Conservation (phyloP, 2,113 vertebrate genomes). For the Mirounga angustirostris region DNA sequence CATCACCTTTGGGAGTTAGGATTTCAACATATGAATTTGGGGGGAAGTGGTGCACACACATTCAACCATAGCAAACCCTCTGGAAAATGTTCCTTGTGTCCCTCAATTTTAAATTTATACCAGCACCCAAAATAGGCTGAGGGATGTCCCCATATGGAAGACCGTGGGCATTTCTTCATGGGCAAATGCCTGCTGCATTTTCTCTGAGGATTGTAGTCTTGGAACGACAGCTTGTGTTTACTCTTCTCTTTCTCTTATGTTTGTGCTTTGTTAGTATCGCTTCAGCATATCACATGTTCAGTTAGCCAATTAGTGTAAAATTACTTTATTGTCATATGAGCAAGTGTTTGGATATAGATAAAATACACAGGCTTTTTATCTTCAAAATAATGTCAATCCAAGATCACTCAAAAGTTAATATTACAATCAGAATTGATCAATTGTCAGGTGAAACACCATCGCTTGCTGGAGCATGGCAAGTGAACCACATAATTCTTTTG, state of each 20-base stretch:
- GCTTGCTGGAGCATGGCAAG: background rate
- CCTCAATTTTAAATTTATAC: conserved; percentile 37
- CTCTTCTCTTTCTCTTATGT: conserved; percentile 52
- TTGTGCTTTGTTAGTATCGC: conserved; percentile 59
- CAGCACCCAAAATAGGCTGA: background rate
- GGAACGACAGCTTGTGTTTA: conserved; percentile 32
- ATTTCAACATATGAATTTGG: background rate
- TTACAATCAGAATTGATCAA: background rate
- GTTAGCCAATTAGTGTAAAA: conserved; percentile 57
- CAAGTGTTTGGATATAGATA: conserved; percentile 38
- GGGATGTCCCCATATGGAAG: background rate
- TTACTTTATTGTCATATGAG: background rate
- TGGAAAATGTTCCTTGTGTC: background rate
- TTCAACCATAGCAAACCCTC: background rate
- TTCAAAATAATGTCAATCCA: conserved; percentile 33
- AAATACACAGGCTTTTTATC: conserved; percentile 23
- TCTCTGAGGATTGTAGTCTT: background rate
- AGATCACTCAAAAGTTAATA: background rate
- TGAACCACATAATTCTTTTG: background rate
- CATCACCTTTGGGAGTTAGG: background rate
- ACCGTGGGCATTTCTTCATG: background rate
- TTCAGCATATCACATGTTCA: conserved; percentile 24
- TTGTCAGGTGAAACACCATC: background rate
- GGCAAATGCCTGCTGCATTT: background rate
- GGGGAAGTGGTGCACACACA: background rate